Evolutionary conservation across 2,113 vertebrate genomes (phyloP), one percentile per base, ranked within the genome.

Genomic region (Xiphophorus couchianus): DNA sequence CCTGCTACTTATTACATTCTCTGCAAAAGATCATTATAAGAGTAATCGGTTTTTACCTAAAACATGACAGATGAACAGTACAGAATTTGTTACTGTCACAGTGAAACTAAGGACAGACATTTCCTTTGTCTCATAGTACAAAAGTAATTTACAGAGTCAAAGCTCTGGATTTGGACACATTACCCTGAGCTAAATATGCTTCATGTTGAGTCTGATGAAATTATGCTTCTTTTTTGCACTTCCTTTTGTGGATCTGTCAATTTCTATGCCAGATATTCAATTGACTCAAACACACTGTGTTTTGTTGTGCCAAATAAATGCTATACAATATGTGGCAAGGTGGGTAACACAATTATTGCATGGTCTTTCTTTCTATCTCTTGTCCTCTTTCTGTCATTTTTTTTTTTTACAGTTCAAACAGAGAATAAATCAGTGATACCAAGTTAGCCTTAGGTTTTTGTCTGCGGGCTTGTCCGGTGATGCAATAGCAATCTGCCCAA

Each of bases 61-160:
- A 17, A n/a, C 70, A 69, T 73, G 67, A 25, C 27, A 39, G 27
- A 73, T 2, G 70, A 54, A 48, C 37, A 66, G 71, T 60, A 44
- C 33, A 69, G 73, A 82, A 64, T 79, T 82, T 39, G 33, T 69
- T 62, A 39, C 73, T 30, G 75, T 76, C 84, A 80, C 13, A 29
- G 37, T 71, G 67, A 71, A 79, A 66, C 63, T 65, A 8, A 69
- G 27, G 29, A 72, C n/a, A 64, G 15, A 82, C 10, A 66, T 27
- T 30, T 71, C 28, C 12, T 71, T 44, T 62, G 28, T 80, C 35
- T 3, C 39, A 8, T 64, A 35, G 78, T 4, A 25, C 13, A 76
- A 73, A 80, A 66, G 51, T 73, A 25, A 83, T 76, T 61, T 71
- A 35, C 13, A 66, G 63, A 64, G 3, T 73, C 54, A 78, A 71